Conservation (phyloP, 2,797 vertebrate genomes). For the Danio kyathit region DNA sequence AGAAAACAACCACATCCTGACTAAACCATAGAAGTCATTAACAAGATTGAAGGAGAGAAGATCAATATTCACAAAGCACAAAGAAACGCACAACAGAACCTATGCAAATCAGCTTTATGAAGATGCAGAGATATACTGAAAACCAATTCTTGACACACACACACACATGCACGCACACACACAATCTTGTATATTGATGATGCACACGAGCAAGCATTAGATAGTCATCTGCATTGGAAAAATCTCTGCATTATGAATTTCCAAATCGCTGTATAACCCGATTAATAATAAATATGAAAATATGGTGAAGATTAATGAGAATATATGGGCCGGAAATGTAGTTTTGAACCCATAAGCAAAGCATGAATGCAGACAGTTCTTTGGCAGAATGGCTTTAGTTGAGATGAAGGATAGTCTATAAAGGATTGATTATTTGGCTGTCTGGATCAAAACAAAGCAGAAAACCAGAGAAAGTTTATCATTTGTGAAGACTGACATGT, state of each 20-base stretch:
- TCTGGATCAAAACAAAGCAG: background rate
- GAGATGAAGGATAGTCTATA: constrained; percentile 11
- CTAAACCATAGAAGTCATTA: constrained; percentile 45
- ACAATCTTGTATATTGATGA: background rate
- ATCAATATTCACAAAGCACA: constrained; percentile 37
- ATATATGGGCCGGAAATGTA: constrained; percentile 5
- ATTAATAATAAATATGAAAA: constrained; percentile 3
- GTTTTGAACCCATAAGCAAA: background rate
- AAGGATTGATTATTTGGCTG: constrained; percentile 17
- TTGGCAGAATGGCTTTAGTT: constrained; percentile 19
- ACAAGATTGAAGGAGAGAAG: constrained; percentile 34
- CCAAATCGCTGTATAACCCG: background rate
- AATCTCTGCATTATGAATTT: background rate
- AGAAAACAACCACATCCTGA: constrained; percentile 6
- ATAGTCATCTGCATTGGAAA: background rate
- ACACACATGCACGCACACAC: background rate
- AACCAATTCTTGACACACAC: constrained; percentile 9
- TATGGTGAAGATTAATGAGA: background rate
- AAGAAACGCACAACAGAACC: background rate
- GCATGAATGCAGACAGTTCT: constrained; percentile 4
- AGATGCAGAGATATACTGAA: constrained; percentile 5
- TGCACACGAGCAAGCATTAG: background rate
- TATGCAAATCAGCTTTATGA: constrained; percentile 21
- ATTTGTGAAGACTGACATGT: background rate
- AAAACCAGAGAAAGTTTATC: constrained; percentile 9